Base-by-base conservation (phyloP, 2,113 vertebrate species). In the Craseonycteris thonglongyai region DNA sequence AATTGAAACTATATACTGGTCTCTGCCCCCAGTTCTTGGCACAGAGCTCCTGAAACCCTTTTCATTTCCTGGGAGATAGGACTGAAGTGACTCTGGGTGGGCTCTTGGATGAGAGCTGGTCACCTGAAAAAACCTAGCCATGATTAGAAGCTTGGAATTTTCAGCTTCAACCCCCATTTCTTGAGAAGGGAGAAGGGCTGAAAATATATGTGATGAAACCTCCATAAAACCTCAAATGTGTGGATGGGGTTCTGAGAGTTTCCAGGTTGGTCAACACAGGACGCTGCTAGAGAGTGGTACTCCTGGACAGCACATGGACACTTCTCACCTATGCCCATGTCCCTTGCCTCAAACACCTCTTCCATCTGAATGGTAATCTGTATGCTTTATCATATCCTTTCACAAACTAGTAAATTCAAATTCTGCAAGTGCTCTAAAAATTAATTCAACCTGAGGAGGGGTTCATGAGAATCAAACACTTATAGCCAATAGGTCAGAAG, bases 281-380 rank as follows among this genome's bases (percentile, higher is more conserved):
- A 30, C 80, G 33, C 49, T 6, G 7, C 2, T 21, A 0, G 30
- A 3, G 2, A 26, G 49, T 28, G 33, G 30, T 4, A 9, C 0
- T 0, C 38, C 11, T 22, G 12, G 54, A 47, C 49, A 30, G 4
- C 18, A 0, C 33, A 35, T 0, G 1, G 24, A 35, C 14, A 33
- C 63, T 26, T 63, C 7, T 3, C 2, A 2, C 8, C 33, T 38
- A 12, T 59, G 21, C 49, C 38, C 18, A 45, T 12, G 3, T 1
- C 38, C 40, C 42, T 18, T 24, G 47, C 15, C 68, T 35, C 28
- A 38, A 1, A 19, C 28, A 19, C 13, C 5, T 42, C 59, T 58
- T 76, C 35, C 63, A 33, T 40, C 26, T 49, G 54, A 11, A 19
- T n/a, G 21, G 3, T 42, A 47, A 45, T 28, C 45, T 92, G 16